Evolutionary conservation across 2,113 vertebrate genomes (phyloP).

Genomic region (Neomonachus schauinslandi): DNA sequence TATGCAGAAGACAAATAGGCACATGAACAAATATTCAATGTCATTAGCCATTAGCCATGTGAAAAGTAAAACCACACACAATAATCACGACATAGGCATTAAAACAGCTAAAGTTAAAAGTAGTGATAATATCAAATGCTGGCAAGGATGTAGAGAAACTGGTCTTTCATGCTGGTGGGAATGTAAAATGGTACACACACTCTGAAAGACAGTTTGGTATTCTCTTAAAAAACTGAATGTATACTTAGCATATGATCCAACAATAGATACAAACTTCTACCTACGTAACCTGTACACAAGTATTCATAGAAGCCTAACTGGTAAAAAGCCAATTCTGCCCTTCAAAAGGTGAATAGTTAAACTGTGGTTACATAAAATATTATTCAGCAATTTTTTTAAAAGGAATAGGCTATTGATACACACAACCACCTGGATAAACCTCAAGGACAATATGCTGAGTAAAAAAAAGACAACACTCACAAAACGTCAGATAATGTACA

Average conservation of each 20-base stretch:
- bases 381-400: background rate
- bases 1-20: background rate
- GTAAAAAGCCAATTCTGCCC: background rate
- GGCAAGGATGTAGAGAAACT: background rate
- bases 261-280: background rate
- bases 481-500: background rate
- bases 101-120: slow-evolving; percentile 3
- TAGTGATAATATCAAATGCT: background rate
- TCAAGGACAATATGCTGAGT: background rate
- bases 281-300: background rate
- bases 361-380: background rate
- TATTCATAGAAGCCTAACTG: background rate
- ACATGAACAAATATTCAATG: background rate
- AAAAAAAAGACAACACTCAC: background rate
- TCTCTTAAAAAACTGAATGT: slow-evolving; percentile 10
- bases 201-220: background rate
- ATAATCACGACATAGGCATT: background rate
- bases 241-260: background rate
- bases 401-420: background rate
- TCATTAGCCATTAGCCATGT: background rate
- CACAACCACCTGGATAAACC: background rate
- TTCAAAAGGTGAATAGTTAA: background rate
- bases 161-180: background rate
- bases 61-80: background rate
- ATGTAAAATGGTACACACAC: background rate